Base-by-base conservation (phyloP, 2,888 invertebrate genomes). In the Tenthredo distinguenda region DNA sequence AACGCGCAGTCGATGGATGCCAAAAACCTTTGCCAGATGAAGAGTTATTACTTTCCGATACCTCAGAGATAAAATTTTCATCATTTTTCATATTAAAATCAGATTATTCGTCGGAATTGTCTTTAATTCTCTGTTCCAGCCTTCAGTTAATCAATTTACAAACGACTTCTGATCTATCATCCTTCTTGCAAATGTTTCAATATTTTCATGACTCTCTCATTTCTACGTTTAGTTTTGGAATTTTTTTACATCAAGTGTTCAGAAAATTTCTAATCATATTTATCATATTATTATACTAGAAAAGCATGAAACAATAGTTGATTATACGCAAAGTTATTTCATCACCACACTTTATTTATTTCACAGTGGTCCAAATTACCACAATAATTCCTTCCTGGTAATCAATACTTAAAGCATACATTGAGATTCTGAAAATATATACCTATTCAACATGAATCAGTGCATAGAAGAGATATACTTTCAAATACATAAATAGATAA, bases 151-250 rank as follows among this genome's bases (percentile, higher is more conserved):
- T 55, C 77, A 43, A 18, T 71, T 18, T 37, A n/a, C 21, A n/a
- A 21, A 10, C n/a, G 6, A 37, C 37, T 71, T n/a, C 18, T 71
- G 71, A 71, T 62, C 26, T 21, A 74, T 21, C 43, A 43, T 55
- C 0, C 9, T 77, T 55, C 34, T 50, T 77, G 55, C 77, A 77
- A 77, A 50, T 77, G 77, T 77, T 77, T 77, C 47, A 26, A 47
- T 47, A 47, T 76, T 47, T 76, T 47, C 62, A 62, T 62, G 26
- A 62, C 62, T 26, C 34, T 65, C 65, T 68, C 31, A 34, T 31
- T 31, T 0, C 2, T 65, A 65, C 15, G 12, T 21, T 65, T 26
- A 31, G 65, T 1, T 12, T 65, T 65, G 31, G 3, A 31, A 31
- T 68, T 34, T 68, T 34, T 68, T 15, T 4, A 9, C 18, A 68